Evolutionary conservation across 2,797 vertebrate species (phyloP).

Genomic region (Sitta carolinensis): DNA sequence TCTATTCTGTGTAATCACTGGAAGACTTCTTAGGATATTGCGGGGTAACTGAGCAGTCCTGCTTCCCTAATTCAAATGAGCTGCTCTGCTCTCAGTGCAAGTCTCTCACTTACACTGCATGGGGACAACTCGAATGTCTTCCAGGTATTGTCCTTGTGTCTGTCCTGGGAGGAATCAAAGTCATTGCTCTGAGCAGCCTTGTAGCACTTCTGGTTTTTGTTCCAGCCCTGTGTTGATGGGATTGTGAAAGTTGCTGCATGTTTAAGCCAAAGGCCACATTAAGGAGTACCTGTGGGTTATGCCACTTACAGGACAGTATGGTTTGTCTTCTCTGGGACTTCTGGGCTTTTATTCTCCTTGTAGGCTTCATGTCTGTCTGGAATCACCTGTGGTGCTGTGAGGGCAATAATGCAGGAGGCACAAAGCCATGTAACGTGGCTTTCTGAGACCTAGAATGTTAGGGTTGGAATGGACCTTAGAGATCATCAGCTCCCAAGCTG

Average conservation of each 20-base stretch:
- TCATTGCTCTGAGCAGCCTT: neutral
- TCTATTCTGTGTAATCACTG: neutral
- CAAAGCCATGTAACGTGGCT: neutral
- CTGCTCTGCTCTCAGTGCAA: neutral
- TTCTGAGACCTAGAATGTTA: neutral
- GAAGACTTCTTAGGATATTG: neutral
- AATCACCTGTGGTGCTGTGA: neutral
- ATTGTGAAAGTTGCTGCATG: neutral
- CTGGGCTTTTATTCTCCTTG: neutral
- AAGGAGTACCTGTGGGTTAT: neutral
- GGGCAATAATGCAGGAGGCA: neutral
- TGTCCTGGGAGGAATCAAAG: neutral
- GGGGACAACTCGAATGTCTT: neutral
- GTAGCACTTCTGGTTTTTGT: neutral
- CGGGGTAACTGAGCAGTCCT: neutral
- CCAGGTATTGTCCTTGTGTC: neutral
- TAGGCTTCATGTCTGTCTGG: neutral
- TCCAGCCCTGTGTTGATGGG: neutral
- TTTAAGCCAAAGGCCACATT: neutral
- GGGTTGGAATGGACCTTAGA: neutral
- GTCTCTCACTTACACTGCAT: neutral
- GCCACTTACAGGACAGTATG: neutral
- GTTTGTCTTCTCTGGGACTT: neutral
- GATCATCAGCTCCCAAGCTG: neutral
- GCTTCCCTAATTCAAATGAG: neutral